Percentiles rank a stretch among this genome's conserved stretches.
These are phyloP conservation scores for Tautogolabrus adspersus DNA, from an alignment of 2,113 vertebrate genomes.

Conservation along the genomic window DNA sequence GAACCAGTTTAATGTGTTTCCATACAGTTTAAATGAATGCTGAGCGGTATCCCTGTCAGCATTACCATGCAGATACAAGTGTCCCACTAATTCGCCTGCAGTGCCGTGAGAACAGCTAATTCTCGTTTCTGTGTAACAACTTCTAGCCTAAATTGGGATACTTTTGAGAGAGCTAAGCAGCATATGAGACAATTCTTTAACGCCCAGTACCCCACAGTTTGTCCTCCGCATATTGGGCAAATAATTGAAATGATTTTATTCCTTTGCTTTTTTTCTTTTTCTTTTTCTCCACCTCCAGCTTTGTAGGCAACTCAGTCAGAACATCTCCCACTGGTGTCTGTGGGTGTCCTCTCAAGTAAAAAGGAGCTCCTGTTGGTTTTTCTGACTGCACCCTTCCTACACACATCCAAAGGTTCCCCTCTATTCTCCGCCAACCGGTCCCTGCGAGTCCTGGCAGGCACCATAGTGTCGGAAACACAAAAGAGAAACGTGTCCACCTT, in stretches of 20 bases:
- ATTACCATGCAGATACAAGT: slow-evolving; percentile 51
- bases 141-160: slow-evolving; percentile 45
- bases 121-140: slow-evolving; percentile 25
- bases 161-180: slow-evolving; percentile 48
- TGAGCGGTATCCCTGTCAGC: slow-evolving; percentile 26
- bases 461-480: slow-evolving; percentile 64
- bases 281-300: slow-evolving; percentile 54
- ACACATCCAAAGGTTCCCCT: slow-evolving; percentile 60
- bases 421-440: slow-evolving; percentile 52
- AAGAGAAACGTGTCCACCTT: slow-evolving; percentile 60
- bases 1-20: slow-evolving; percentile 43
- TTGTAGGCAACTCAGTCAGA: slow-evolving; percentile 63
- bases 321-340: slow-evolving; percentile 68
- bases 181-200: slow-evolving; percentile 38
- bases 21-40: slow-evolving; percentile 18
- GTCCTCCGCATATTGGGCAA: slow-evolving; percentile 50
- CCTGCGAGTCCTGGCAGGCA: slow-evolving; percentile 63
- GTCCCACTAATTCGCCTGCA: slow-evolving; percentile 65
- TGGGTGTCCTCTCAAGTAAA: slow-evolving; percentile 72
- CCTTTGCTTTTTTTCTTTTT: not conserved
- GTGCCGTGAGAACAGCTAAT: slow-evolving; percentile 27
- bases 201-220: slow-evolving; percentile 31
- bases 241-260: slow-evolving; percentile 36
- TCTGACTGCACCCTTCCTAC: slow-evolving; percentile 57
- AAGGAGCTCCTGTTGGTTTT: slow-evolving; percentile 61